Evolutionary conservation across 2,797 vertebrate species (phyloP), one percentile per base, ranked within the genome.

Genomic region (Sebastes aleutianus): DNA sequence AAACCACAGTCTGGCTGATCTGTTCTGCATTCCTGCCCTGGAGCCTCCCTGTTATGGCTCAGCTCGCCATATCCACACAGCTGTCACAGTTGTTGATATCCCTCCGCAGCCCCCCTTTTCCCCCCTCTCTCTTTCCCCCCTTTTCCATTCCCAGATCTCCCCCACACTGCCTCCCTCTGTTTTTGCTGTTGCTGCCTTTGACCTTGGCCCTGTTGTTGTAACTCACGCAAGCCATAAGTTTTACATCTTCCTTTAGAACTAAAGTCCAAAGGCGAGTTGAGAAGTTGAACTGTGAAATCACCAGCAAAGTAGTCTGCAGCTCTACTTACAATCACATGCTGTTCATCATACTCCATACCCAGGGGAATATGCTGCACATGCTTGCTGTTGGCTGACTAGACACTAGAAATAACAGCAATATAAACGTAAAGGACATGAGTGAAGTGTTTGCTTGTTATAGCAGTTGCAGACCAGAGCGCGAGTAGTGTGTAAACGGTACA

Each of bases 11-110:
- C 85, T 90, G 84, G 75, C 83, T 81, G 90, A 94, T 95, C 91
- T 87, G 92, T 94, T 94, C 92, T 93, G 94, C 94, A 95, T 95
- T 96, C 95, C 87, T 92, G 88, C 66, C 86, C 85, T 82, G 87
- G 87, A 89, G 86, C 87, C 80, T 91, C 88, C 76, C 87, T 91
- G 90, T 90, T 90, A 83, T 87, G 86, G 82, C 91, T 86, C 86
- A 81, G 86, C 87, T 86, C 68, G 53, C 88, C 85, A 70, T 85
- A 85, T 91, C 88, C 91, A 90, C 91, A 93, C 95, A 93, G 94
- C 94, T 95, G 94, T 93, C 91, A 90, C 89, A 91, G 87, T 92
- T 92, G 92, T 92, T 92, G 89, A 88, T 87, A 85, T 70, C 81
- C 82, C 87, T 62, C 22, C 29, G 6, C 27, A 50, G 22, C 70